phyloP scores from a whole-genome alignment of 1,140 invertebrate species.

The Sarcophaga peregrina region DNA sequence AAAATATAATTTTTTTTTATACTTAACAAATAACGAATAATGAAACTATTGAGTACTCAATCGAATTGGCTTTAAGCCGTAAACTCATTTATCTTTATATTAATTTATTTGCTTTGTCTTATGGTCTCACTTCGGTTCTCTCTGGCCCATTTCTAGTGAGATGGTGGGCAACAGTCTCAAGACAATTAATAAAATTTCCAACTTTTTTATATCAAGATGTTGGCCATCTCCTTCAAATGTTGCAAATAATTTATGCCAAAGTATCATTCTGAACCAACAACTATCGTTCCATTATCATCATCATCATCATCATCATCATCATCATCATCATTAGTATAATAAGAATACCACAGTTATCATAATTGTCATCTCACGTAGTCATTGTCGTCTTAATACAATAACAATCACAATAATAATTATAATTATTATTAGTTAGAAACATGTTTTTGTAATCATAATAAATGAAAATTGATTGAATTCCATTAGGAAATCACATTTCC shows the following conservation, averaged over 20 bases:
- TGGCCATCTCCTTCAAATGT: neutral
- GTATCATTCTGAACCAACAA: neutral
- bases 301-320: neutral
- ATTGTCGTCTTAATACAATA: neutral
- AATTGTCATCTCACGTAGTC: neutral
- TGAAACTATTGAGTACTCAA: neutral
- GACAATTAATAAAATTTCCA: slow-evolving; percentile 22
- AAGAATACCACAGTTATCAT: neutral
- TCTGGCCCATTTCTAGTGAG: neutral
- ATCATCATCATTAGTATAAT: neutral
- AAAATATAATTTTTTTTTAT: no score
- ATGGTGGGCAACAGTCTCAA: slow-evolving; percentile 1
- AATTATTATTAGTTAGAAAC: slow-evolving; percentile 20
- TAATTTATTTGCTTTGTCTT: slow-evolving; percentile 13
- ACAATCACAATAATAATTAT: neutral
- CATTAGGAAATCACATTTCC: slow-evolving; percentile 51
- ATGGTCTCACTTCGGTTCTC: neutral
- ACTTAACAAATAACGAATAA: no score
- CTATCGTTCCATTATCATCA: no score
- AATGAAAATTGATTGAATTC: slow-evolving; percentile 66
- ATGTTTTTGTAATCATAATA: slow-evolving; percentile 51
- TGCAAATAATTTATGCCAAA: neutral
- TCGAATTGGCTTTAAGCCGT: neutral
- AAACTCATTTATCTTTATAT: neutral
- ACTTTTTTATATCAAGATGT: neutral